phyloP scores from a whole-genome alignment of 1,140 invertebrate genomes.

The Hesperophylax magnus region DNA sequence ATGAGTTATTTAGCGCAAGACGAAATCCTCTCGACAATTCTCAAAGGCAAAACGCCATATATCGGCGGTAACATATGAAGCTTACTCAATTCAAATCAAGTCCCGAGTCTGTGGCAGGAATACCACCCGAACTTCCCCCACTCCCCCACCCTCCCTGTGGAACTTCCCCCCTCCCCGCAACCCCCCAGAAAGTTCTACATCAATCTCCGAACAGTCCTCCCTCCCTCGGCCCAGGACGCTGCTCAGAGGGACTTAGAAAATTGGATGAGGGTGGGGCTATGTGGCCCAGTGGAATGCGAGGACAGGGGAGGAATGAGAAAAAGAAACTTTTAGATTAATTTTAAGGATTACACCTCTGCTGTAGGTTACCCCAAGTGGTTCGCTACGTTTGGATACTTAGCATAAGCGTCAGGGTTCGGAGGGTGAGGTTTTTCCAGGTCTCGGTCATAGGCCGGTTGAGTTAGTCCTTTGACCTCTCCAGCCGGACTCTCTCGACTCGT shows the following conservation, averaged over 20 bases:
- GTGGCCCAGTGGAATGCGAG: conserved; percentile 47
- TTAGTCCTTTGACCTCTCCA: too few species aligned
- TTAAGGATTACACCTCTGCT: too few species aligned
- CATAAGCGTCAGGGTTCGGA: too few species aligned
- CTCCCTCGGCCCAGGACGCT: conserved; percentile 19
- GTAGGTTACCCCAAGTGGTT: too few species aligned
- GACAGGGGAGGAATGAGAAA: not conserved
- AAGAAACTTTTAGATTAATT: too few species aligned
- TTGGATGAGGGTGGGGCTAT: conserved; percentile 54
- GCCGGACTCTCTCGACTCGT: too few species aligned
- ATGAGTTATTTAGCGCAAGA: conserved; percentile 35
- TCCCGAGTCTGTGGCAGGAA: conserved; percentile 40
- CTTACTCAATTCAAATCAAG: conserved; percentile 59
- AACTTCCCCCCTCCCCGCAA: not conserved
- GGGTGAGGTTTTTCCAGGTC: too few species aligned
- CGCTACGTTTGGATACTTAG: too few species aligned
- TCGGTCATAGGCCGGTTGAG: too few species aligned
- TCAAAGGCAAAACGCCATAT: conserved; percentile 30
- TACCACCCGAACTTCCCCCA: conserved; percentile 37
- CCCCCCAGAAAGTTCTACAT: conserved; percentile 53
- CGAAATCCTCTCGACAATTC: conserved; percentile 40
- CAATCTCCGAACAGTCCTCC: conserved; percentile 53
- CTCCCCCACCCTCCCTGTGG: not conserved
- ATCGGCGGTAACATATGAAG: conserved; percentile 53
- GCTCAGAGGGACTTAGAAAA: conserved; percentile 55